phyloP scores from a whole-genome alignment of 1,140 invertebrate species.

The Heliconius eleuchia region DNA sequence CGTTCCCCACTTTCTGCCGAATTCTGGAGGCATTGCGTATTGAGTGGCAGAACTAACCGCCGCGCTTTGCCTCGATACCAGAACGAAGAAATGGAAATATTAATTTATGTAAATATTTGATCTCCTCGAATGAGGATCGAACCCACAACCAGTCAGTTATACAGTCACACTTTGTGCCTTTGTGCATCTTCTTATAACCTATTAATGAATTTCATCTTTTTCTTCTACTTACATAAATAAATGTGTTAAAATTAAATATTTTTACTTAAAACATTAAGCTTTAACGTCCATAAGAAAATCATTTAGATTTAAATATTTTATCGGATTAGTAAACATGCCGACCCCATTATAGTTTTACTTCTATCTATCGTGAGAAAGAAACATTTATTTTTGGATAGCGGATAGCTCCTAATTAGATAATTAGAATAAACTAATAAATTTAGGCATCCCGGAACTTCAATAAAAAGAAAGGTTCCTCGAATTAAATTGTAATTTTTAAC shows the following conservation, averaged over 20 bases:
- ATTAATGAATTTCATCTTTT: too few relatives aligned
- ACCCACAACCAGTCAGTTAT: too few relatives aligned
- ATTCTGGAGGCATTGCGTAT: too few relatives aligned
- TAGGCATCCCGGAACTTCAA: background rate
- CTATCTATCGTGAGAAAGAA: background rate
- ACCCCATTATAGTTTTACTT: background rate
- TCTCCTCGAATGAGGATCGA: too few relatives aligned
- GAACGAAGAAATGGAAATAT: too few relatives aligned
- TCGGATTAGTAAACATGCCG: background rate
- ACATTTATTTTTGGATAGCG: slow-evolving; percentile 2
- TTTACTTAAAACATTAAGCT: background rate
- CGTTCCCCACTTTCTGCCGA: too few relatives aligned
- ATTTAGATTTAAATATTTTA: background rate
- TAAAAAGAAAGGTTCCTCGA: background rate
- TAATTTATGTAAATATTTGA: too few relatives aligned
- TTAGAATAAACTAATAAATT: background rate
- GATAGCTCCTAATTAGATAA: background rate
- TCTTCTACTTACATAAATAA: background rate
- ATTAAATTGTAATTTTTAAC: background rate
- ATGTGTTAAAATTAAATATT: background rate
- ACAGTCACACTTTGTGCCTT: too few relatives aligned
- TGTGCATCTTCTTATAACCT: too few relatives aligned
- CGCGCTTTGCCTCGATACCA: too few relatives aligned
- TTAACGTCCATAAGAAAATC: background rate
- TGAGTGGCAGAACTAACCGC: too few relatives aligned